phyloP scores from a whole-genome alignment of 2,888 invertebrate species.

The Antheraea assamensis region DNA sequence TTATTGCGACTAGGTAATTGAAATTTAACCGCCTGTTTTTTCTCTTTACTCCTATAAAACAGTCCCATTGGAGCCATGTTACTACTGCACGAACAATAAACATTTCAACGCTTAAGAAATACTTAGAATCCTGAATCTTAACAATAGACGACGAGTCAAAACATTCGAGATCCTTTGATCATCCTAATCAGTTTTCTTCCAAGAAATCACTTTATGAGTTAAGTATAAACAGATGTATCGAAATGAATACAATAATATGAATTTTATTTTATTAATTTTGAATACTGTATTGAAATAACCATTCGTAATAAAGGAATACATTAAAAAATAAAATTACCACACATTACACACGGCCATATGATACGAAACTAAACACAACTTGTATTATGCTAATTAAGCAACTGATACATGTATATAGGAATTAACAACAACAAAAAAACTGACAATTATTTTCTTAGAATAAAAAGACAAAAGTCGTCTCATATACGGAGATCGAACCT shows the following conservation, averaged over 20 bases:
- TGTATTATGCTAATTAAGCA: too few relatives aligned
- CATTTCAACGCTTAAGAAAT: conserved; percentile 29
- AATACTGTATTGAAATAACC: too few relatives aligned
- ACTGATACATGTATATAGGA: too few relatives aligned
- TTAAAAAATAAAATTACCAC: too few relatives aligned
- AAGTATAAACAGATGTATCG: conserved; percentile 46
- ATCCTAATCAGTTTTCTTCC: conserved; percentile 62
- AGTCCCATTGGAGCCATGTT: conserved; percentile 22
- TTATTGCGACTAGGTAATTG: not conserved
- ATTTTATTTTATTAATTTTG: too few relatives aligned
- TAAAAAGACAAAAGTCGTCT: too few relatives aligned
- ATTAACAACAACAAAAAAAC: too few relatives aligned
- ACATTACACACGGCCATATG: too few relatives aligned
- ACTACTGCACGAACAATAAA: conserved; percentile 34
- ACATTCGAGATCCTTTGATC: conserved; percentile 73
- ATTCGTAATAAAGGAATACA: too few relatives aligned
- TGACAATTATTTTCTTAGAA: too few relatives aligned
- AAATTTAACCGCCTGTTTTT: not conserved
- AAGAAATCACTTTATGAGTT: conserved; percentile 74
- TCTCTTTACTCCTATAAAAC: conserved; percentile 1
- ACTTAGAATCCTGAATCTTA: conserved; percentile 42
- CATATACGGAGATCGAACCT: too few relatives aligned
- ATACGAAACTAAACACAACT: too few relatives aligned
- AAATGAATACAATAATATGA: conserved; percentile 22
- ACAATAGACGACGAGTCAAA: conserved; percentile 57